Conservation (phyloP, 2,797 vertebrate species). For the Champsocephalus esox region DNA sequence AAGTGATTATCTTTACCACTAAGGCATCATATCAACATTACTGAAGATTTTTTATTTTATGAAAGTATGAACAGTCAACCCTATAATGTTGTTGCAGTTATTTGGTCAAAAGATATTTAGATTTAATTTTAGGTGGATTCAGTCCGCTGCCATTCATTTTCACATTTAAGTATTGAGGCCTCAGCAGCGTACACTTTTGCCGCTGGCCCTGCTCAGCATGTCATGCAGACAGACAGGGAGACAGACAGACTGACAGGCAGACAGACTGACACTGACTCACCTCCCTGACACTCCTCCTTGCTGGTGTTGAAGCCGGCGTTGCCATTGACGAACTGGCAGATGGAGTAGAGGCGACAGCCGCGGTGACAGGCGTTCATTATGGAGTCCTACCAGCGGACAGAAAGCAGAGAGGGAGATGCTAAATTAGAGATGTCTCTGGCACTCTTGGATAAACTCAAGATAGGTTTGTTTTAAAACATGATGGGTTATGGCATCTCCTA, state of each 20-base stretch:
- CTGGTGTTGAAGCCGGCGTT: slow-evolving; percentile 92
- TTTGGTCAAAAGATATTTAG: too few species aligned
- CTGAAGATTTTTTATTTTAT: too few species aligned
- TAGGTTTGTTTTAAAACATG: slow-evolving; percentile 37
- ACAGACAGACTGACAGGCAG: background rate
- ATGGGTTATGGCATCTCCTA: slow-evolving; percentile 32
- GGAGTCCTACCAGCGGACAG: slow-evolving; percentile 81
- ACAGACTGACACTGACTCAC: slow-evolving; percentile 79
- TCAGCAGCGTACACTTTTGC: slow-evolving; percentile 6
- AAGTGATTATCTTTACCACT: too few species aligned
- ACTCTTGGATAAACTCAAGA: slow-evolving; percentile 48
- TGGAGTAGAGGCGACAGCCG: slow-evolving; percentile 97
- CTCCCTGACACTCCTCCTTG: slow-evolving; percentile 93
- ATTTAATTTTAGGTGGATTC: background rate
- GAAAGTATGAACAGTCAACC: too few species aligned
- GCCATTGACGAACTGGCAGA: slow-evolving; percentile 96
- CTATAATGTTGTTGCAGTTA: too few species aligned
- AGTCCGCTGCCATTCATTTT: background rate
- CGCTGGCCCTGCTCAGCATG: background rate
- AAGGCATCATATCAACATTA: too few species aligned
- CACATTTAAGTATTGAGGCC: background rate
- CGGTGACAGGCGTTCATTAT: slow-evolving; percentile 94
- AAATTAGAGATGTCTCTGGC: slow-evolving; percentile 49
- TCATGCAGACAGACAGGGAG: background rate
- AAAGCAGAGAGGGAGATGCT: slow-evolving; percentile 9